These are phyloP conservation scores for Pluvialis apricaria DNA, from an alignment of 2,113 vertebrate species.

Conservation along the genomic window DNA sequence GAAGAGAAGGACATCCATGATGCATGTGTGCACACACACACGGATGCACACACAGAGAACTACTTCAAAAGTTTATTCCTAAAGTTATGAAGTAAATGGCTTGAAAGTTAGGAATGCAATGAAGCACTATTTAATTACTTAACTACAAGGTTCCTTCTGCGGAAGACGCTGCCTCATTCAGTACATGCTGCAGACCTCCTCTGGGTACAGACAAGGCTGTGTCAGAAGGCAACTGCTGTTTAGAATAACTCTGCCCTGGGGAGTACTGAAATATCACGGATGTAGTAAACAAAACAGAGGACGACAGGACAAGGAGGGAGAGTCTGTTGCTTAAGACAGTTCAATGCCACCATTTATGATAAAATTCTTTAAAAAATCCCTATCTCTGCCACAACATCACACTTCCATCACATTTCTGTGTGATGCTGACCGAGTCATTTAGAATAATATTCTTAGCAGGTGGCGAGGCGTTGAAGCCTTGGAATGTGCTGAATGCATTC, in stretches of 20 bases:
- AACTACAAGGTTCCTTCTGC: not conserved
- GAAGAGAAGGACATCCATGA: not conserved
- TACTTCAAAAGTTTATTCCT: not conserved
- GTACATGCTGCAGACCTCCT: not conserved
- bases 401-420: not conserved
- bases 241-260: not conserved
- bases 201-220: not conserved
- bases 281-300: not conserved
- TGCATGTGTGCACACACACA: accelerated
- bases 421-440: not conserved
- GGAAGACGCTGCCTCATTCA: not conserved
- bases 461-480: not conserved
- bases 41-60: not conserved
- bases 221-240: not conserved
- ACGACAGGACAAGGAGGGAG: not conserved
- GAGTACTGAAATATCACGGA: not conserved
- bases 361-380: not conserved
- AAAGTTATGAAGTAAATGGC: not conserved
- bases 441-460: not conserved
- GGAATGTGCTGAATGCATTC: not conserved
- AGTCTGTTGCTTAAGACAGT: not conserved
- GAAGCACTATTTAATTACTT: not conserved
- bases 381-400: not conserved
- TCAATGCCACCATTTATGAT: not conserved
- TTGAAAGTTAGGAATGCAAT: not conserved